Conservation (phyloP, 2,113 vertebrate species). For the Dissostichus mawsoni region DNA sequence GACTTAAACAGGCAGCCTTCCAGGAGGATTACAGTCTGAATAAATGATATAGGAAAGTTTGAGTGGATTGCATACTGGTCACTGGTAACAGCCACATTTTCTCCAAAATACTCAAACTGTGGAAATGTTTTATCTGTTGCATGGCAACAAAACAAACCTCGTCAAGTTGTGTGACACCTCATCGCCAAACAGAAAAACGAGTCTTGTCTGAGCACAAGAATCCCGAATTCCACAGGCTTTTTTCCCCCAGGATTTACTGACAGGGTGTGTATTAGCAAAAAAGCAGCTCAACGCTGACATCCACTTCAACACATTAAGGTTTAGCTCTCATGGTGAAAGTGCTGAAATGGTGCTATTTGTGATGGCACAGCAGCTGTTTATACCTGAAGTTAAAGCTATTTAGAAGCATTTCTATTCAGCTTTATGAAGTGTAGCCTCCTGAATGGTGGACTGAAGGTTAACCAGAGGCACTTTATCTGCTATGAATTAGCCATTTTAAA, state of each 20-base stretch:
- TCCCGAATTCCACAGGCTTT: conserved; percentile 22
- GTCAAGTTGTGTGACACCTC: conserved; percentile 34
- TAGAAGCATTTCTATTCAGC: conserved; percentile 34
- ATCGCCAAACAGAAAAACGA: conserved; percentile 17
- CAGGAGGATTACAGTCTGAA: conserved; percentile 32
- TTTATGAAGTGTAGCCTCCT: conserved; percentile 48
- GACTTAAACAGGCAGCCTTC: conserved; percentile 49
- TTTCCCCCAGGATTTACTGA: conserved; percentile 23
- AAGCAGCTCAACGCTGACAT: conserved; percentile 15
- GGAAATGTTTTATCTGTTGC: conserved; percentile 67
- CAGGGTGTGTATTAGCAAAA: conserved; percentile 13
- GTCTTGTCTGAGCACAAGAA: conserved; percentile 19
- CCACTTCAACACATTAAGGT: conserved; percentile 16
- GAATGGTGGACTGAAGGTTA: conserved; percentile 26
- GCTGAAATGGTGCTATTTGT: conserved; percentile 25
- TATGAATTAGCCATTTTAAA: conserved; percentile 22
- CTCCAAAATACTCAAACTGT: conserved; percentile 33
- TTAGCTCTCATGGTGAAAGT: conserved; percentile 16
- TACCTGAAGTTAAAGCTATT: conserved; percentile 25
- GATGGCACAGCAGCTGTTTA: conserved; percentile 29
- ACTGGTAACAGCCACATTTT: conserved; percentile 42
- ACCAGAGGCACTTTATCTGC: neutral
- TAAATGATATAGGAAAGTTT: conserved; percentile 52
- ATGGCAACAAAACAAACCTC: conserved; percentile 65
- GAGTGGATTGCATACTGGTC: conserved; percentile 43